Evolutionary conservation across 2,888 invertebrate genomes (phyloP).

Genomic region (Plagodis dolabraria): DNA sequence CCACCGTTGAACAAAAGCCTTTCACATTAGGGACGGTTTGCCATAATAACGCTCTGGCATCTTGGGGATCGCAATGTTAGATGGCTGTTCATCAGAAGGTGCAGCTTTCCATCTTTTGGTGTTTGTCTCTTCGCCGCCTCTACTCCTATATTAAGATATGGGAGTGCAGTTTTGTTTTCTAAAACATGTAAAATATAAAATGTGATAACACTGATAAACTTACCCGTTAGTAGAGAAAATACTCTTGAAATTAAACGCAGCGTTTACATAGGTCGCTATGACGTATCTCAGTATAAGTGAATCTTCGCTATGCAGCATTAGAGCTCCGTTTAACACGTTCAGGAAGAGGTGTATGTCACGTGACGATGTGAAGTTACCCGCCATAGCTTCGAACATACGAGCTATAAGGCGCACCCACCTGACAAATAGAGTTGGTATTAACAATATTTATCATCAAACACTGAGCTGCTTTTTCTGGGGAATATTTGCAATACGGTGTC

Average conservation of each 20-base stretch:
- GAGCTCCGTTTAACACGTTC: constrained; percentile 98
- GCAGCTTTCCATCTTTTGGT: too few relatives aligned
- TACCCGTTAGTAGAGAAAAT: constrained; percentile 98
- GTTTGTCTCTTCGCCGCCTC: too few relatives aligned
- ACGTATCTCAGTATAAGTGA: constrained; percentile 97
- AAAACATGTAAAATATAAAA: not conserved
- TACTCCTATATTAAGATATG: too few relatives aligned
- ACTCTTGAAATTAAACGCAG: constrained; percentile 98
- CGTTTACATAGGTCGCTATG: constrained; percentile 98
- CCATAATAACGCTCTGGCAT: too few relatives aligned
- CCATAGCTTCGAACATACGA: constrained; percentile 99
- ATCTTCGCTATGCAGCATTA: constrained; percentile 98
- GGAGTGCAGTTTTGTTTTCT: too few relatives aligned
- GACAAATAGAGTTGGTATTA: constrained; percentile 11
- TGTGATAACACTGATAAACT: constrained; percentile 36
- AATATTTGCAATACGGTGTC: too few relatives aligned
- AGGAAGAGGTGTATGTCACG: constrained; percentile 98
- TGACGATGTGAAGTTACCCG: constrained; percentile 97
- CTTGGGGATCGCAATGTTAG: too few relatives aligned
- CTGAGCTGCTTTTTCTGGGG: too few relatives aligned
- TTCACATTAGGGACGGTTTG: too few relatives aligned
- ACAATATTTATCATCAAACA: too few relatives aligned
- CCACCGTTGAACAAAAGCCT: too few relatives aligned
- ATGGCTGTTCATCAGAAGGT: too few relatives aligned
- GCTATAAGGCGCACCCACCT: constrained; percentile 98